Base-by-base conservation (phyloP, 2,797 vertebrate species). In the Danio choprae region DNA sequence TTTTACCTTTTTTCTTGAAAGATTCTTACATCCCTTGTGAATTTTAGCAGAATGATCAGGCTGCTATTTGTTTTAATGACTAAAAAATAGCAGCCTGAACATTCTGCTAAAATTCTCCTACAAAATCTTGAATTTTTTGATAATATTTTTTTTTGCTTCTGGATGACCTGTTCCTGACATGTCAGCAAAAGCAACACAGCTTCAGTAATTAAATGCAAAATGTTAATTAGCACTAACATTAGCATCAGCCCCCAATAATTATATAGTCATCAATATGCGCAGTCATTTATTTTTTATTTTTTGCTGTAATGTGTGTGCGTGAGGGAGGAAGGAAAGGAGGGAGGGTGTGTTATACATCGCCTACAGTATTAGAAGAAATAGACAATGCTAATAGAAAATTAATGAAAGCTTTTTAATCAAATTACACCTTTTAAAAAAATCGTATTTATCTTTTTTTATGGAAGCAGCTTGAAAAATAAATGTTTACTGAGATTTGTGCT, bases 181-280 rank as follows among this genome's bases (percentile, higher is more conserved):
- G 50, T 67, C 50, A 44, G 48, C 63, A 43, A 67, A 56, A 65
- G 56, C 40, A 62, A n/a, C 44, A 74, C 7, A 41, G 44, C 18
- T 36, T 15, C 40, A 67, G 51, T 18, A 44, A 44, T 46, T 44
- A 53, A 77, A 63, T 46, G 7, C 38, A 77, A 40, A 77, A 67
- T 67, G 48, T 44, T 76, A 64, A 76, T 53, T 53, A 64, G 48
- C 16, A 64, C 46, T 63, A 48, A 63, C 41, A 22, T 77, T 53
- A 65, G 74, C 20, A 53, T 67, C 51, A 55, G 8, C 20, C 48
- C 36, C 48, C 18, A 76, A 13, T 65, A 55, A 76, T 76, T 65
- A 65, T 53, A 9, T 36, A 73, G 70, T 44, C 70, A 58, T 58
- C 70, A 58, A 58, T 11, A 18, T 43, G 53, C 20, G 0, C 2